These are phyloP conservation scores for Melanotaenia boesemani DNA, from an alignment of 2,797 vertebrate species.

Conservation along the genomic window DNA sequence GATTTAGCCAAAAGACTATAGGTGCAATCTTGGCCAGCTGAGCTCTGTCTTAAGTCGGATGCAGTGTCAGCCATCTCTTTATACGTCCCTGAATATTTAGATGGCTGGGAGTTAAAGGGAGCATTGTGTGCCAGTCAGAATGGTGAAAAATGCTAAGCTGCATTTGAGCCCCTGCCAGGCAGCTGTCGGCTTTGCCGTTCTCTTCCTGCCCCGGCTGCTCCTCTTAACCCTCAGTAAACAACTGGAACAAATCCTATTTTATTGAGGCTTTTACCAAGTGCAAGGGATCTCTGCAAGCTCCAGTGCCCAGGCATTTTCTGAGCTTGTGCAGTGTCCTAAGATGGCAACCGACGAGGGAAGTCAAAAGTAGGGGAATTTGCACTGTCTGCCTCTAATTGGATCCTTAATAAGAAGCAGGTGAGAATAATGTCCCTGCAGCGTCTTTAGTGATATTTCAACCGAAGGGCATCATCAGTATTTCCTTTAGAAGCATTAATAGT, in stretches of 20 bases:
- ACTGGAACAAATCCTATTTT: conserved; percentile 88
- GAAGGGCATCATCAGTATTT: conserved; percentile 46
- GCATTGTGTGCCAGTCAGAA: conserved; percentile 84
- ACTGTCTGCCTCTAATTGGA: conserved; percentile 68
- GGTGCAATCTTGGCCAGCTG: conserved; percentile 76
- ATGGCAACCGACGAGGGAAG: conserved; percentile 68
- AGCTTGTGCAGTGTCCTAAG: conserved; percentile 71
- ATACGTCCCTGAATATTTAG: conserved; percentile 81
- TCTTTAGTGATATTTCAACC: conserved; percentile 50
- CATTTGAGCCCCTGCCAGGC: conserved; percentile 84
- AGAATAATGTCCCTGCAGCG: conserved; percentile 24
- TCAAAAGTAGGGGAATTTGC: conserved; percentile 55
- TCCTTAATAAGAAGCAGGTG: conserved; percentile 71
- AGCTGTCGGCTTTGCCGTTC: conserved; percentile 86
- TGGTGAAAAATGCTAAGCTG: conserved; percentile 84
- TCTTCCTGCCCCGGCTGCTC: conserved; percentile 79
- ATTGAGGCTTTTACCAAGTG: conserved; percentile 83
- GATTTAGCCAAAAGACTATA: conserved; percentile 72
- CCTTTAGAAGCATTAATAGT: conserved; percentile 31
- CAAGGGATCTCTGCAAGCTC: conserved; percentile 77
- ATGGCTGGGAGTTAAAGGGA: conserved; percentile 81
- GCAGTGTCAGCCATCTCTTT: conserved; percentile 80
- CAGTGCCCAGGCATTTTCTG: conserved; percentile 71
- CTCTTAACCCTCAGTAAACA: conserved; percentile 85
- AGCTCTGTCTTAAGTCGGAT: conserved; percentile 77